Evolutionary conservation across 2,113 vertebrate genomes (phyloP).

Genomic region (Bubo bubo): DNA sequence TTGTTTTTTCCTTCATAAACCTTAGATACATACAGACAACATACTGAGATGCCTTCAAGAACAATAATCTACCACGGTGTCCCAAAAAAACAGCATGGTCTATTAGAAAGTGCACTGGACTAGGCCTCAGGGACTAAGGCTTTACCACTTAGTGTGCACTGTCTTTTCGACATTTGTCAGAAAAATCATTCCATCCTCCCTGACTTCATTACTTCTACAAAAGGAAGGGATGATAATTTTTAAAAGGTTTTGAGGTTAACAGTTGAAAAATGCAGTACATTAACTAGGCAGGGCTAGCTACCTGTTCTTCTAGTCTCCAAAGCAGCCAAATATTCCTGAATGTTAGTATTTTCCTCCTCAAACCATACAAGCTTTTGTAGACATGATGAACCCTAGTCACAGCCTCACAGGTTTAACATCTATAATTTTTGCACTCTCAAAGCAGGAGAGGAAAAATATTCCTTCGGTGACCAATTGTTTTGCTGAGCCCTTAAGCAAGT

Average conservation of each 20-base stretch:
- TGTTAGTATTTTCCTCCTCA: not conserved
- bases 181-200: not conserved
- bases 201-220: not conserved
- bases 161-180: not conserved
- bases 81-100: not conserved
- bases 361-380: not conserved
- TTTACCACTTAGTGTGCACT: not conserved
- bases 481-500: not conserved
- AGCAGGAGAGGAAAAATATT: not conserved
- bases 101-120: not conserved
- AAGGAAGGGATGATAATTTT: not conserved
- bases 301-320: not conserved
- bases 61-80: not conserved
- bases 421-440: not conserved
- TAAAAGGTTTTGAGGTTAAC: not conserved
- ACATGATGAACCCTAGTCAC: not conserved
- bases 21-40: not conserved
- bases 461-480: not conserved
- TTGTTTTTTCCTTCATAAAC: not conserved
- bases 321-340: not conserved
- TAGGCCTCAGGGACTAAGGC: not conserved
- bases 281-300: not conserved
- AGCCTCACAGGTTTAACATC: not conserved
- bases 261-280: not conserved
- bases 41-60: not conserved